phyloP scores from a whole-genome alignment of 2,113 vertebrate species.

The Coptodon bakossiorum region DNA sequence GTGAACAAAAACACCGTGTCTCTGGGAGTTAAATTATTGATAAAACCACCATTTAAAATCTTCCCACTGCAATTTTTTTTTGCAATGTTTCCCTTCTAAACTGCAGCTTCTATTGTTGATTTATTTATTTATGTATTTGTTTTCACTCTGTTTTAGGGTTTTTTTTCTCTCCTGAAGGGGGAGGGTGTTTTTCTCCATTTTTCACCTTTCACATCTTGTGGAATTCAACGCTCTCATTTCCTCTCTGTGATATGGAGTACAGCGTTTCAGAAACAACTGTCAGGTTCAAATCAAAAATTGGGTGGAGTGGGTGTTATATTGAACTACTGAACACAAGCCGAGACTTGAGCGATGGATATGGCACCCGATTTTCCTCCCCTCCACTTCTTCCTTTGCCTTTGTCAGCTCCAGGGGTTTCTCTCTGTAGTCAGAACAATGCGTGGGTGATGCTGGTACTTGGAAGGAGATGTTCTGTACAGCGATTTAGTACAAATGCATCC shows the following conservation, averaged over 20 bases:
- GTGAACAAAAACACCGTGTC: slow-evolving; percentile 61
- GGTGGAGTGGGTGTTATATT: slow-evolving; percentile 67
- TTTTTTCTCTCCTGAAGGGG: slow-evolving; percentile 23
- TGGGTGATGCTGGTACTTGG: slow-evolving; percentile 70
- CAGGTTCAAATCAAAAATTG: slow-evolving; percentile 73
- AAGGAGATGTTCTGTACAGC: slow-evolving; percentile 72
- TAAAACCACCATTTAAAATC: slow-evolving; percentile 65
- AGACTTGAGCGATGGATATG: slow-evolving; percentile 61
- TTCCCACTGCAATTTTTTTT: slow-evolving; percentile 53
- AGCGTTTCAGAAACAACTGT: slow-evolving; percentile 72
- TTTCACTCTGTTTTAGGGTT: slow-evolving; percentile 57
- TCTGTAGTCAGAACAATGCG: slow-evolving; percentile 73
- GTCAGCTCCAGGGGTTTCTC: slow-evolving; percentile 73
- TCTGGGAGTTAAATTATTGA: slow-evolving; percentile 69
- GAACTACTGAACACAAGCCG: slow-evolving; percentile 65
- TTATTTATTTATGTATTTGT: slow-evolving; percentile 77
- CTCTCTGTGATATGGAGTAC: slow-evolving; percentile 68
- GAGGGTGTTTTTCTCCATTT: slow-evolving; percentile 38
- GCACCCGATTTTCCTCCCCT: slow-evolving; percentile 56
- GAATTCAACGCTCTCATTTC: slow-evolving; percentile 64
- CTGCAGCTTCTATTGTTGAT: slow-evolving; percentile 60
- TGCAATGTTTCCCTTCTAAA: slow-evolving; percentile 39
- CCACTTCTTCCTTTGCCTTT: slow-evolving; percentile 62
- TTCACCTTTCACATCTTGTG: slow-evolving; percentile 66
- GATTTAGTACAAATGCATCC: slow-evolving; percentile 75